Evolutionary conservation across 2,888 invertebrate genomes (phyloP), one percentile per base, ranked within the genome.

Genomic region (Andrena flavipes): DNA sequence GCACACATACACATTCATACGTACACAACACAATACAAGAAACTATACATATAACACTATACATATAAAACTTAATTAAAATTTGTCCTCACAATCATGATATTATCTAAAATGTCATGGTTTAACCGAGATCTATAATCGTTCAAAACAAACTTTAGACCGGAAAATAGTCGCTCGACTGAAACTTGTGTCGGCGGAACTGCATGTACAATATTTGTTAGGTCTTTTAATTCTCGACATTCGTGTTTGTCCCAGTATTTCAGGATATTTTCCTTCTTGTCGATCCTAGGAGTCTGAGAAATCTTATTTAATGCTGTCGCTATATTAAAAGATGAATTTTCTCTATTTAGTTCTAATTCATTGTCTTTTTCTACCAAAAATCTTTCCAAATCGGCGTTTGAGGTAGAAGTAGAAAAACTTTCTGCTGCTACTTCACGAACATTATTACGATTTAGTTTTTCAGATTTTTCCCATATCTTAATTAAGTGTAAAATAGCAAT

Each of bases 61-160:
- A 63, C 35, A 29, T 7, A 65, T 29, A 23, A 65, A 49, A 35
- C 35, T 48, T 65, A 65, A 20, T 35, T 30, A 30, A 30, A 23
- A 49, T 65, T 65, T 13, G 49, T 65, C 49, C 65, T 23, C 26
- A 65, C 16, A 49, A 65, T 49, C 65, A 65, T 65, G 23, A 65
- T 65, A 29, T 65, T 3, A n/a, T 65, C 49, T n/a, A 65, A 49
- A 65, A 65, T 65, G 49, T 65, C 29, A 49, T 65, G 48, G 13
- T 65, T 65, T 49, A 65, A 49, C 26, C 65, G 16, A 5, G 65
- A 26, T 49, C 49, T 48, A 6, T 65, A 16, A 26, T 65, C 65
- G 16, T 65, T 65, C 29, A 65, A 29, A 20, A 49, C 16, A 65
- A 65, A 65, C 29, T 65, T 65, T n/a, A 67, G n/a, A n/a, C 51